Evolutionary conservation across 2,888 invertebrate species (phyloP).

Genomic region (Platerodrilus igneus): DNA sequence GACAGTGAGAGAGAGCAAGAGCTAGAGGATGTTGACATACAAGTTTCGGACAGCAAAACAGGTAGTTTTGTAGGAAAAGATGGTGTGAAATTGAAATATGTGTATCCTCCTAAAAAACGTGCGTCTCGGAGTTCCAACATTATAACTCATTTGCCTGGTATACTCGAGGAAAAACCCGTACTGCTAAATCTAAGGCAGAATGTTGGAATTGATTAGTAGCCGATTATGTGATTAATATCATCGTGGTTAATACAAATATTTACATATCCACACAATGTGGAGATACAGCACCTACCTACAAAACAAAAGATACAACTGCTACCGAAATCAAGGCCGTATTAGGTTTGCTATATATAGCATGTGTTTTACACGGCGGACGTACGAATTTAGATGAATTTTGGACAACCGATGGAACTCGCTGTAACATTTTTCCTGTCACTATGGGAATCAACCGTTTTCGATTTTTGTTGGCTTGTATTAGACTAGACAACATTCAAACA

Average conservation of each 20-base stretch:
- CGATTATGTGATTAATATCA: background rate
- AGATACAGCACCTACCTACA: background rate
- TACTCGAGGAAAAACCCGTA: too few species aligned
- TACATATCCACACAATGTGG: background rate
- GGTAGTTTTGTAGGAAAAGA: too few species aligned
- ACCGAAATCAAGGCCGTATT: conserved; percentile 21
- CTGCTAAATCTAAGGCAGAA: too few species aligned
- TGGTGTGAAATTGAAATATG: too few species aligned
- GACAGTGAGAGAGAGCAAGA: too few species aligned
- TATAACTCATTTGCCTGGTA: too few species aligned
- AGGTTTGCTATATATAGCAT: conserved; percentile 19
- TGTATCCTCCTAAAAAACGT: too few species aligned
- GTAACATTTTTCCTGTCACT: conserved; percentile 6
- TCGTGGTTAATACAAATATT: conserved; percentile 1
- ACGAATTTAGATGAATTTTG: conserved; percentile 15
- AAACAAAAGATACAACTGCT: conserved; percentile 10
- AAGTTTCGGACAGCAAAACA: too few species aligned
- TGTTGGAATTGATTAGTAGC: background rate
- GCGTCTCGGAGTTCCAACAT: too few species aligned
- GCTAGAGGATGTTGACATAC: too few species aligned
- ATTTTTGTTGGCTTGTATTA: conserved; percentile 10
- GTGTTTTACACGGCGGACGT: conserved; percentile 14
- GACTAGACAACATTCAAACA: conserved; percentile 7
- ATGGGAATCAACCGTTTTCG: conserved; percentile 13
- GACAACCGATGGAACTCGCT: conserved; percentile 10